Evolutionary conservation across 2,797 vertebrate genomes (phyloP).

Genomic region (Buphagus erythrorhynchus): DNA sequence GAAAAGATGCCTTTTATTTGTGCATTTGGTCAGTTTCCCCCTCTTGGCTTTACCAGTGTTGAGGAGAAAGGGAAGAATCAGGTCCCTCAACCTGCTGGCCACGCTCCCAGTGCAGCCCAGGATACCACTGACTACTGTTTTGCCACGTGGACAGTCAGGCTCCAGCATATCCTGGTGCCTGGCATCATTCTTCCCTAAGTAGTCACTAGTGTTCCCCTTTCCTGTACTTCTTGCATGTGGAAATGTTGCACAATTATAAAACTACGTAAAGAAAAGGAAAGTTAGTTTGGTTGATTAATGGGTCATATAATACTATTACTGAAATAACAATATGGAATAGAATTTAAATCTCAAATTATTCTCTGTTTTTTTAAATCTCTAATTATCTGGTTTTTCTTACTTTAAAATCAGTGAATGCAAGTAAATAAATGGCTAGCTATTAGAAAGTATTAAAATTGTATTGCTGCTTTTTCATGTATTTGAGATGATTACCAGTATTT

Average conservation of each 20-base stretch:
- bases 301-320: neutral
- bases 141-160: neutral
- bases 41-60: neutral
- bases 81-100: rapidly evolving
- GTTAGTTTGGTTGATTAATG: neutral
- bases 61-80: neutral
- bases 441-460: neutral
- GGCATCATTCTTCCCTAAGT: neutral
- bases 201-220: neutral
- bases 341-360: neutral
- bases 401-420: neutral
- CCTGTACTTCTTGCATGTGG: neutral
- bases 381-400: neutral
- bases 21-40: neutral
- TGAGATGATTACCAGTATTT: neutral
- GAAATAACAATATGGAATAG: neutral
- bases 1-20: neutral
- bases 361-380: neutral
- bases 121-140: rapidly evolving
- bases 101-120: neutral
- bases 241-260: neutral
- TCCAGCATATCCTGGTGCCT: neutral
- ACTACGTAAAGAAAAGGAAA: neutral
- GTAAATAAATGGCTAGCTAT: neutral
- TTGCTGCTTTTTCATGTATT: neutral